Base-by-base conservation (phyloP, 2,113 vertebrate species). In the Dipodomys ordii region DNA sequence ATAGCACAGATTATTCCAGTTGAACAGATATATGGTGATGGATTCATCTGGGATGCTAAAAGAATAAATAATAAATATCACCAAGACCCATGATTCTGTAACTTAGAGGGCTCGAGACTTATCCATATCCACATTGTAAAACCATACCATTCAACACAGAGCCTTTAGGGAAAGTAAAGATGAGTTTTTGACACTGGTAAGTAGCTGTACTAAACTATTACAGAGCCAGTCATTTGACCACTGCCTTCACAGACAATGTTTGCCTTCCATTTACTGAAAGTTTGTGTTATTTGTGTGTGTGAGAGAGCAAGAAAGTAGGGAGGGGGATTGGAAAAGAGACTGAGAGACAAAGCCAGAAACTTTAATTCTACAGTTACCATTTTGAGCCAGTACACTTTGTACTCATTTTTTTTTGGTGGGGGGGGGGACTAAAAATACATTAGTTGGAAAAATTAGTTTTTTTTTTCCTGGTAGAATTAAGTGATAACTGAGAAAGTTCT, bases 391-490 rank as follows among this genome's bases (percentile, higher is more conserved):
- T 44, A 30, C 22, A 72, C 49, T 93, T 83, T 60, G 22, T 92
- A 79, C 13, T 27, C 82, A 65, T 27, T 18, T 82, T 39, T 39
- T 39, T 27, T 72, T 69, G 57, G 2, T 57, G 2, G 20, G 25
- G 6, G 27, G 6, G 57, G 23, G 44, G 65, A 80, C 44, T 35
- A 71, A 87, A 92, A 83, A 60, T 46, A 81, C 19, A 53, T 69
- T 84, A n/a, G 9, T 81, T 94, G 94, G 0, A 94, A 0, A 94
- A 83, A 92, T n/a, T 72, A 27, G 13, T 64, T 57, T 57, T 57
- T 57, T 57, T 57, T 81, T 91, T 92, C 23, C 73, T 85, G 49
- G 20, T 85, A 71, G 73, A 92, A 88, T 85, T 92, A 93, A 90
- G 88, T 93, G 62, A 64, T 83, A 62, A 49, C 27, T 83, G 78